phyloP scores from a whole-genome alignment of 2,113 vertebrate species.

The Oceanites oceanicus region DNA sequence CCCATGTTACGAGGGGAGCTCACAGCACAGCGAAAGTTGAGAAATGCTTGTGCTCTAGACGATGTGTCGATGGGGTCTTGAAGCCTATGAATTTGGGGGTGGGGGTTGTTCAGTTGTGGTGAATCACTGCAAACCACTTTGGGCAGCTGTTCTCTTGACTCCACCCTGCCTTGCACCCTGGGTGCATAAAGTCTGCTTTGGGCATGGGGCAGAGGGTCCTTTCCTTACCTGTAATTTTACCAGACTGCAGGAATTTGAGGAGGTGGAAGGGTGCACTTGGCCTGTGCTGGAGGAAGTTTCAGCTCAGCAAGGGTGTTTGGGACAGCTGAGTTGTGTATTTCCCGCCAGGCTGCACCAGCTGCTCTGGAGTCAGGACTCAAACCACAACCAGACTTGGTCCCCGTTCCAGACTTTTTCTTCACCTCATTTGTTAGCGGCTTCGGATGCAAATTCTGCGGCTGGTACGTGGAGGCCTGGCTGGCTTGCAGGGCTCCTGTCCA shows the following conservation, averaged over 20 bases:
- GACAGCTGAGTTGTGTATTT: not conserved
- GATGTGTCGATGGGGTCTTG: not conserved
- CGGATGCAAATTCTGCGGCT: not conserved
- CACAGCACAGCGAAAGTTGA: not conserved
- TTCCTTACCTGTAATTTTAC: not conserved
- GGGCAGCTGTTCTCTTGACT: not conserved
- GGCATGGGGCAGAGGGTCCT: not conserved
- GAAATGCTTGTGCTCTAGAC: not conserved
- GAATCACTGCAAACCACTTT: not conserved
- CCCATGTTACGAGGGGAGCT: not conserved
- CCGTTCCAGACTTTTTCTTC: not conserved
- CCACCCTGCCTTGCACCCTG: not conserved
- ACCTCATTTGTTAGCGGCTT: constrained; percentile 26
- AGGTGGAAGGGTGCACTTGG: accelerated
- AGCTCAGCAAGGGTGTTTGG: not conserved
- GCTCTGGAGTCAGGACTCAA: constrained; percentile 3
- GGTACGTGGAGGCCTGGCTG: not conserved
- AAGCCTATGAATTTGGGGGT: not conserved
- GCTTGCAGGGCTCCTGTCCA: not conserved
- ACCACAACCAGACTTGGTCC: not conserved
- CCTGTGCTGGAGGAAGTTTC: not conserved
- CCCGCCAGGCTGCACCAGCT: constrained; percentile 19
- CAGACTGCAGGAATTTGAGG: not conserved
- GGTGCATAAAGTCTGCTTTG: not conserved
- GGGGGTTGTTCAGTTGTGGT: not conserved